Percentiles rank a stretch among this genome's conserved stretches.
phyloP scores from a whole-genome alignment of 2,113 vertebrate genomes.

The Albula goreensis region DNA sequence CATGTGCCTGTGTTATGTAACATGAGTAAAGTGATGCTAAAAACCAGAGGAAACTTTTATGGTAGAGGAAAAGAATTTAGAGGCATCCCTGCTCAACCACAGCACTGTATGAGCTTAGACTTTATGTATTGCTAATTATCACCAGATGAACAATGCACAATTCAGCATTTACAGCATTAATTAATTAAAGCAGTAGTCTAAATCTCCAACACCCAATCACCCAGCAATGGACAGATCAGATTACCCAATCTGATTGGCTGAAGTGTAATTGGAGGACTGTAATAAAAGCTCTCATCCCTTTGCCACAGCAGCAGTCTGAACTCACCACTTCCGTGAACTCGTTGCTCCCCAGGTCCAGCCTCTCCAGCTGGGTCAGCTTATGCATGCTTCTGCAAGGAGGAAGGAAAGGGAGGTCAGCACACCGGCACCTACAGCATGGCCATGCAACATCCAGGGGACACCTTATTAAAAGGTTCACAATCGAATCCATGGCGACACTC shows the following conservation, averaged over 20 bases:
- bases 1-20: background rate
- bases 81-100: background rate
- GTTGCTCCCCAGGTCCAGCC: conserved; percentile 97
- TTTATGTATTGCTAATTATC: too few relatives aligned
- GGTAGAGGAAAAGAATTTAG: background rate
- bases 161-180: too few relatives aligned
- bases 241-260: background rate
- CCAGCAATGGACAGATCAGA: too few relatives aligned
- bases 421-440: background rate
- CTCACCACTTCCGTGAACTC: conserved; percentile 92
- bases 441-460: background rate
- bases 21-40: background rate
- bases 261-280: background rate
- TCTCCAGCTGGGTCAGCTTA: conserved; percentile 92
- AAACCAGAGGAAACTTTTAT: background rate
- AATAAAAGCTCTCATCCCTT: background rate
- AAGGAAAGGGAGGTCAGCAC: conserved; percentile 14
- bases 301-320: conserved; percentile 20
- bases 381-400: conserved; percentile 87
- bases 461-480: background rate
- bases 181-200: too few relatives aligned
- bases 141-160: too few relatives aligned
- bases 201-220: too few relatives aligned
- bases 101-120: too few relatives aligned
- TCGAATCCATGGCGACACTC: background rate